Percentiles rank a stretch among this genome's conserved stretches.
Conservation (phyloP, 2,797 vertebrate species). For the Pitangus sulphuratus region DNA sequence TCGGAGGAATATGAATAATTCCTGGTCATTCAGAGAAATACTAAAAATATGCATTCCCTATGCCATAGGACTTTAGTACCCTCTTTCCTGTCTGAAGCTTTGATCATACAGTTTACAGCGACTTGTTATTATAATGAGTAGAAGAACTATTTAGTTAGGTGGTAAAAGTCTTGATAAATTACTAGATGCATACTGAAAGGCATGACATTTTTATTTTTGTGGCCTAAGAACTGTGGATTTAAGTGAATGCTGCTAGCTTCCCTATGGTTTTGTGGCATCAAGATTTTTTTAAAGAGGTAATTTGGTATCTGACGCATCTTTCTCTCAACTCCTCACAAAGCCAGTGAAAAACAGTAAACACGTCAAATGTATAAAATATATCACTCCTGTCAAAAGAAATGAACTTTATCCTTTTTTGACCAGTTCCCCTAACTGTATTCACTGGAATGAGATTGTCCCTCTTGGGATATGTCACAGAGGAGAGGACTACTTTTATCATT, state of each 20-base stretch:
- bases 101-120: background rate
- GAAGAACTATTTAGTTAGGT: background rate
- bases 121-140: background rate
- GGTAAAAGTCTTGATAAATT: background rate
- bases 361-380: background rate
- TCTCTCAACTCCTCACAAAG: background rate
- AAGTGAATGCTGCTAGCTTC: background rate
- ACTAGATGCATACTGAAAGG: background rate
- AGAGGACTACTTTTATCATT: background rate
- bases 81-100: background rate
- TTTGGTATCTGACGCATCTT: background rate
- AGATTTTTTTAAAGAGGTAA: background rate
- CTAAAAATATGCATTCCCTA: rapidly evolving
- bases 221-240: background rate
- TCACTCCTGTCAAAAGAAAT: background rate
- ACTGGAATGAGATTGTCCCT: background rate
- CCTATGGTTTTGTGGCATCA: background rate
- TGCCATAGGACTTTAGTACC: background rate
- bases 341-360: background rate
- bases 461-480: background rate
- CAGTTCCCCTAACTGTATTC: background rate
- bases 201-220: background rate
- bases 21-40: background rate
- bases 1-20: background rate
- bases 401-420: background rate